These are phyloP conservation scores for Apomyelois bistriatella DNA, from an alignment of 2,888 invertebrate species.

Conservation along the genomic window DNA sequence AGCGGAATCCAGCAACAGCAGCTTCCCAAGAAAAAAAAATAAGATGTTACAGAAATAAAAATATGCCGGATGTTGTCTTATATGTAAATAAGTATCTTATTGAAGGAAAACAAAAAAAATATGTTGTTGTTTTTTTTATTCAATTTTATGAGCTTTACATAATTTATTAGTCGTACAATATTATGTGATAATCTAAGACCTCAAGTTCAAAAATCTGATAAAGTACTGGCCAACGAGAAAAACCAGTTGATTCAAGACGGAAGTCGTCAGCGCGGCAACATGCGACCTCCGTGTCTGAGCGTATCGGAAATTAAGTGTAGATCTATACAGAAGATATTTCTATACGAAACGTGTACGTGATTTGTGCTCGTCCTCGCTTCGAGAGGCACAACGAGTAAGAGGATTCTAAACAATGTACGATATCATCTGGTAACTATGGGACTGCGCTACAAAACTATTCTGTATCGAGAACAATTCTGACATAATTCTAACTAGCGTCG, in stretches of 20 bases:
- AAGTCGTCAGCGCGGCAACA: not conserved
- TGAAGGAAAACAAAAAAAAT: too few species aligned
- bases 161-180: too few species aligned
- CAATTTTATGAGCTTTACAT: too few species aligned
- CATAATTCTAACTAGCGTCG: too few species aligned
- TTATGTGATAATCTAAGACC: too few species aligned
- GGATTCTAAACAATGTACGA: conserved; percentile 18
- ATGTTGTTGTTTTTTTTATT: too few species aligned
- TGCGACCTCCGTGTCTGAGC: conserved; percentile 24
- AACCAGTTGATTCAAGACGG: not conserved
- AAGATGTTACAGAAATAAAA: too few species aligned
- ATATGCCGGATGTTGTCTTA: too few species aligned
- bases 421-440: not conserved
- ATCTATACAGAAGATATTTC: conserved; percentile 11
- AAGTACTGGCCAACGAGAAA: not conserved
- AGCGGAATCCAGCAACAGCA: too few species aligned
- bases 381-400: conserved; percentile 13
- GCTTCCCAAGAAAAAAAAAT: too few species aligned
- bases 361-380: conserved; percentile 4
- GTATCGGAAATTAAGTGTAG: conserved; percentile 25
- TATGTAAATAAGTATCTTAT: too few species aligned
- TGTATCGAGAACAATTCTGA: not conserved
- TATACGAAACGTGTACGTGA: not conserved
- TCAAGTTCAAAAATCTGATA: not conserved
- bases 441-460: not conserved